These are phyloP conservation scores for Brachycybe producta DNA, from an alignment of 2,888 invertebrate genomes.

Conservation along the genomic window DNA sequence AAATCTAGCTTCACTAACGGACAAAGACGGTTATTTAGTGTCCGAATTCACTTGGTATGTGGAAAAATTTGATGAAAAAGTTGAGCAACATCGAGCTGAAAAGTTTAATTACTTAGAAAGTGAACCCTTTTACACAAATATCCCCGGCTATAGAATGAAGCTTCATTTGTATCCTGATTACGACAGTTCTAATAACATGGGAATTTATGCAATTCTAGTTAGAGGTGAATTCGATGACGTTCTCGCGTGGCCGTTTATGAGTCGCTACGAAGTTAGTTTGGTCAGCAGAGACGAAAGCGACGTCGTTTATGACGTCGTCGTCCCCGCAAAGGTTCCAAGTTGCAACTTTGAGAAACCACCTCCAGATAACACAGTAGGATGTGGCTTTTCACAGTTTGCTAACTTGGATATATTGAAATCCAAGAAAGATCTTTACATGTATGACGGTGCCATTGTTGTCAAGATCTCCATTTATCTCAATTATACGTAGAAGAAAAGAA, in stretches of 20 bases:
- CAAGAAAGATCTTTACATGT: constrained; percentile 9
- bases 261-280: constrained; percentile 21
- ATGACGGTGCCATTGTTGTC: constrained; percentile 6
- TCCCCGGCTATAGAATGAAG: constrained; percentile 25
- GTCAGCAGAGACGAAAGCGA: constrained; percentile 18
- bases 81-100: constrained; percentile 15
- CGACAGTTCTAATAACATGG: constrained; percentile 21
- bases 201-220: constrained; percentile 24
- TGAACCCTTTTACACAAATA: constrained; percentile 24
- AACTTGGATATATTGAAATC: constrained; percentile 10
- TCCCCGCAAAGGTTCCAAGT: constrained; percentile 12
- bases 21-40: constrained; percentile 22
- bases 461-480: constrained; percentile 14
- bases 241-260: constrained; percentile 25
- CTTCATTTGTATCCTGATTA: constrained; percentile 24
- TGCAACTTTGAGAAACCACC: constrained; percentile 19
- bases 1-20: constrained; percentile 19
- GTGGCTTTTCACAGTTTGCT: constrained; percentile 18
- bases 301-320: constrained; percentile 15
- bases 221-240: constrained; percentile 24
- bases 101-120: constrained; percentile 22
- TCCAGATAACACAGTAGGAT: constrained; percentile 19
- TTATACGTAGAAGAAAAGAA: constrained; percentile 11
- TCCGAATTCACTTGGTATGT: constrained; percentile 25
- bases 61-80: constrained; percentile 24